These are phyloP conservation scores for Montifringilla adamsi DNA, from an alignment of 2,113 vertebrate genomes.

Conservation along the genomic window DNA sequence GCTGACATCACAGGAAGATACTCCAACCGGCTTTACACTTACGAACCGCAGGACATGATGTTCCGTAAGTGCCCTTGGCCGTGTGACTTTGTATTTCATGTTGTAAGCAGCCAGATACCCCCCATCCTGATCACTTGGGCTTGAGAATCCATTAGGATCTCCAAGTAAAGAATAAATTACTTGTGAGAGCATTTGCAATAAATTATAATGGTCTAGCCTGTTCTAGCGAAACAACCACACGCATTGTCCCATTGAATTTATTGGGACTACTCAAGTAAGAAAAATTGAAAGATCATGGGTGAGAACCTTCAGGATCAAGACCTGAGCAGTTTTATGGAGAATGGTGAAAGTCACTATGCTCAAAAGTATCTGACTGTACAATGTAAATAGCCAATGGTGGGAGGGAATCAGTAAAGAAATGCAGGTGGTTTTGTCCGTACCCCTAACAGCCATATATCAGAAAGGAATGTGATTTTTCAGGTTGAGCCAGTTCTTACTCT, in stretches of 20 bases:
- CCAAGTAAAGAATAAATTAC: not conserved
- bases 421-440: not conserved
- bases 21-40: slow-evolving; percentile 86
- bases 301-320: not conserved
- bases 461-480: slow-evolving; percentile 54
- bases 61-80: slow-evolving; percentile 76
- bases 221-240: not conserved
- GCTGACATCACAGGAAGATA: slow-evolving; percentile 89
- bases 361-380: not conserved
- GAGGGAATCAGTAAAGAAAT: not conserved
- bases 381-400: not conserved
- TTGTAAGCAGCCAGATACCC: not conserved
- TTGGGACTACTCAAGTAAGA: not conserved
- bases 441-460: not conserved
- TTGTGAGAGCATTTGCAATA: not conserved
- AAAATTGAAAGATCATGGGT: not conserved
- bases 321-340: not conserved
- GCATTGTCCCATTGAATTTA: not conserved
- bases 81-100: not conserved
- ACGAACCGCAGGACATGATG: slow-evolving; percentile 80
- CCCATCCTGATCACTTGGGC: not conserved
- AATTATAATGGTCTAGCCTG: not conserved
- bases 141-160: not conserved
- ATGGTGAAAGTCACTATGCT: not conserved
- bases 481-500: not conserved